phyloP scores from a whole-genome alignment of 2,797 vertebrate species.

The Dallia pectoralis region DNA sequence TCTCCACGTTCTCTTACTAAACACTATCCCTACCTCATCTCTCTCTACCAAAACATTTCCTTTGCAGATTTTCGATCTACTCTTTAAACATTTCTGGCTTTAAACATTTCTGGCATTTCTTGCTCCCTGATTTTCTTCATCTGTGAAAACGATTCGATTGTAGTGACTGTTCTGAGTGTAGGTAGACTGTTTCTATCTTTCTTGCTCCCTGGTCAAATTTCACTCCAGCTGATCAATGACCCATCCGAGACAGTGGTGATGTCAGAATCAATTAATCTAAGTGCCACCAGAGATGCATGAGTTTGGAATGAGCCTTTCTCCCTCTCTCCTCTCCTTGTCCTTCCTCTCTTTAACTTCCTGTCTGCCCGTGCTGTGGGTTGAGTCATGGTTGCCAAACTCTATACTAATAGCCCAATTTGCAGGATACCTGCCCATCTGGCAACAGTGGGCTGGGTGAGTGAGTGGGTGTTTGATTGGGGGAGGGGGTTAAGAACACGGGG shows the following conservation, averaged over 20 bases:
- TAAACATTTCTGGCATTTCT: too few species aligned
- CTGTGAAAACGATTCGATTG: too few species aligned
- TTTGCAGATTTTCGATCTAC: too few species aligned
- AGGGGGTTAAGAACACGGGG: slow-evolving; percentile 15
- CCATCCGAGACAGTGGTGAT: slow-evolving; percentile 32
- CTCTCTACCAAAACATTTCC: too few species aligned
- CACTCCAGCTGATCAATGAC: slow-evolving; percentile 14
- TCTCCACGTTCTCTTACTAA: too few species aligned
- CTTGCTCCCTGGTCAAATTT: slow-evolving; percentile 3
- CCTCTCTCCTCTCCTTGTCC: slow-evolving; percentile 13
- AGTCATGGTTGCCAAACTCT: too few species aligned
- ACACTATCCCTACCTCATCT: too few species aligned
- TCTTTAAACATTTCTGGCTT: too few species aligned
- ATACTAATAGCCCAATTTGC: too few species aligned
- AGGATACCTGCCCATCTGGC: too few species aligned
- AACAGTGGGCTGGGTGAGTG: not conserved
- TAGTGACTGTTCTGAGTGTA: too few species aligned
- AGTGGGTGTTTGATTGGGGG: slow-evolving; percentile 1
- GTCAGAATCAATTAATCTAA: slow-evolving; percentile 49
- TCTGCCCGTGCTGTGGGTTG: not conserved
- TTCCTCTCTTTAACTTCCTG: not conserved
- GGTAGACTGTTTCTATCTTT: slow-evolving; percentile 11
- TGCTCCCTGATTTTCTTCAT: too few species aligned
- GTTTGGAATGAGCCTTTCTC: not conserved
- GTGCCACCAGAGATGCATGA: slow-evolving; percentile 37